Evolutionary conservation across 2,888 invertebrate genomes (phyloP).

Genomic region (Thereva nobilitata): DNA sequence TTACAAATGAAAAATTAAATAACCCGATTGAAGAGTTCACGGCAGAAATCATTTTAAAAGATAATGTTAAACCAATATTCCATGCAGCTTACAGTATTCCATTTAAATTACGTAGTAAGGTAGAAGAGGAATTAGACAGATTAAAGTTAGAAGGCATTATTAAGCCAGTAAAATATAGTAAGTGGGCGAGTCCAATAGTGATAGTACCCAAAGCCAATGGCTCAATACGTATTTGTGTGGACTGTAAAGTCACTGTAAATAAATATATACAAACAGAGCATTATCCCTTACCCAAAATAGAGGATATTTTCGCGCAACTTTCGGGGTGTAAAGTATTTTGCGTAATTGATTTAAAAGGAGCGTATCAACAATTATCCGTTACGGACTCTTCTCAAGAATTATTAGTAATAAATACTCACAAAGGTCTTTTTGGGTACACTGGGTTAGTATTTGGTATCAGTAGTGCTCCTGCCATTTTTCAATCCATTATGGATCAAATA

Average conservation of each 20-base stretch:
- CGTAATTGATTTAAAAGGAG: too few species aligned
- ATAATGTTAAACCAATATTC: conserved; percentile 26
- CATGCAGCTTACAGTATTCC: conserved; percentile 43
- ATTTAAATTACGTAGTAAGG: conserved; percentile 38
- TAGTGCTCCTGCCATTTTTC: conserved; percentile 47
- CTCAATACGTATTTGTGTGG: conserved; percentile 43
- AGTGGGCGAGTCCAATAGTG: conserved; percentile 48
- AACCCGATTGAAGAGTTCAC: conserved; percentile 20
- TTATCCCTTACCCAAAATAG: conserved; percentile 45
- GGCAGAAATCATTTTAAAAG: conserved; percentile 20
- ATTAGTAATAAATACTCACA: conserved; percentile 49
- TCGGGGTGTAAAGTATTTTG: conserved; percentile 41
- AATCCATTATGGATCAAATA: conserved; percentile 38
- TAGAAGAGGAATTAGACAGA: conserved; percentile 40
- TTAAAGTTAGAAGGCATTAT: conserved; percentile 18
- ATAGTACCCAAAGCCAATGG: conserved; percentile 46
- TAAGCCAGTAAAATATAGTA: conserved; percentile 40
- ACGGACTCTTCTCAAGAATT: conserved; percentile 45
- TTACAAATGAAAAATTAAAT: conserved; percentile 13
- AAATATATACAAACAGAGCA: conserved; percentile 42
- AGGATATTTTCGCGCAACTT: conserved; percentile 43
- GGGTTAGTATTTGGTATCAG: conserved; percentile 48
- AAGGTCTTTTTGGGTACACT: conserved; percentile 47
- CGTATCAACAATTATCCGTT: conserved; percentile 48
- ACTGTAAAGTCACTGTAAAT: conserved; percentile 44